These are phyloP conservation scores for Oxycera nigricornis DNA, from an alignment of 2,888 invertebrate genomes.

Conservation along the genomic window DNA sequence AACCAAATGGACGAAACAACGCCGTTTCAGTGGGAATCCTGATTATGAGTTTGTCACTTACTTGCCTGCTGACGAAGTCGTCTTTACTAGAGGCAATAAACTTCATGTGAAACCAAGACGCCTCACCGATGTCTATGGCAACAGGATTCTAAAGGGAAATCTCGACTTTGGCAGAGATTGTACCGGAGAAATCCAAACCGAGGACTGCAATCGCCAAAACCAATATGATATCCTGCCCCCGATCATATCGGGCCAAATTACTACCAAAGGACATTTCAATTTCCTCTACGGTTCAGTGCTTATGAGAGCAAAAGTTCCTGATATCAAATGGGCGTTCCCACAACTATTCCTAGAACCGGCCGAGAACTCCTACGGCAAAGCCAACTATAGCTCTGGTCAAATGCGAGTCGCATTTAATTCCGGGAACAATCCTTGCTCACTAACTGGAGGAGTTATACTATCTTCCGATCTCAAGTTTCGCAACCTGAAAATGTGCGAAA, in stretches of 20 bases:
- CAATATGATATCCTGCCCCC: slow-evolving; percentile 69
- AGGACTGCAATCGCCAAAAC: slow-evolving; percentile 52
- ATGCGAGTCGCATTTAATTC: slow-evolving; percentile 74
- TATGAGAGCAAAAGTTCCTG: slow-evolving; percentile 75
- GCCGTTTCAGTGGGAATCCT: slow-evolving; percentile 54
- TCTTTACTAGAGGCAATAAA: slow-evolving; percentile 50
- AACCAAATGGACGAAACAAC: slow-evolving; percentile 54
- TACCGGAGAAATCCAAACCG: slow-evolving; percentile 53
- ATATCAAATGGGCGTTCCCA: slow-evolving; percentile 79
- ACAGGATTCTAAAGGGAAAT: neutral
- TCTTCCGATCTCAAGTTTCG: slow-evolving; percentile 53
- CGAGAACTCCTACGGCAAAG: slow-evolving; percentile 67
- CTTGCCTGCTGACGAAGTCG: slow-evolving; percentile 41
- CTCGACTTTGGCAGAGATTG: slow-evolving; percentile 53
- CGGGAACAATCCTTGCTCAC: slow-evolving; percentile 64
- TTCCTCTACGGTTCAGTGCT: slow-evolving; percentile 75
- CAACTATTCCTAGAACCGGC: slow-evolving; percentile 73
- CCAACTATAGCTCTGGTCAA: slow-evolving; percentile 68
- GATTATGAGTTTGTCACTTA: slow-evolving; percentile 57
- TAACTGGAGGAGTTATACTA: slow-evolving; percentile 54
- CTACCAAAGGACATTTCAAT: slow-evolving; percentile 68
- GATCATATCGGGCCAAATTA: slow-evolving; percentile 69
- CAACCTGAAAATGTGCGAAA: slow-evolving; percentile 53
- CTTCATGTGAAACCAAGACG: slow-evolving; percentile 51
- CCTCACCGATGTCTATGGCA: slow-evolving; percentile 43